Evolutionary conservation across 2,797 vertebrate genomes (phyloP).

Genomic region (Heliangelus exortis): DNA sequence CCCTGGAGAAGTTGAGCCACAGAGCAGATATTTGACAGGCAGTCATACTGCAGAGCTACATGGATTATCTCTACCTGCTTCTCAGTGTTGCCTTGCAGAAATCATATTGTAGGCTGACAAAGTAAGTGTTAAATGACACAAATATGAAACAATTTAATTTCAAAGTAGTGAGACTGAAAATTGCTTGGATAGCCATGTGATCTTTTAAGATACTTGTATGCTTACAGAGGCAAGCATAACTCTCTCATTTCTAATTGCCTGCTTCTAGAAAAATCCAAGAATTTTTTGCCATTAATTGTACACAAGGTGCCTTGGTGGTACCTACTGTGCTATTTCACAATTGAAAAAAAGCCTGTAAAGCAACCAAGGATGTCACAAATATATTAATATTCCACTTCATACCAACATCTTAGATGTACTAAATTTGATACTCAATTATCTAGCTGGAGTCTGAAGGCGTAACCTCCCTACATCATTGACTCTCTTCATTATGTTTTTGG

Average conservation of each 20-base stretch:
- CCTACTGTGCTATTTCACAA: background rate
- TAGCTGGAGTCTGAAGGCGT: background rate
- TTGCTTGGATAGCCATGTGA: background rate
- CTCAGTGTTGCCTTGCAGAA: background rate
- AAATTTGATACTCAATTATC: background rate
- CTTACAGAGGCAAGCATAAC: background rate
- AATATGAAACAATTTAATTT: background rate
- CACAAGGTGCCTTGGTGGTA: background rate
- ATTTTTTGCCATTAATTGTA: background rate
- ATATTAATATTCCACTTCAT: background rate
- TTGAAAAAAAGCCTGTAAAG: background rate
- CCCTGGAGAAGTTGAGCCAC: background rate
- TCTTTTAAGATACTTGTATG: background rate
- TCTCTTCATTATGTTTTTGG: background rate
- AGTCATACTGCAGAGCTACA: background rate
- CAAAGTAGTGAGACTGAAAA: background rate
- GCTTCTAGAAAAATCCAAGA: background rate
- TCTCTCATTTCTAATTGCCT: background rate
- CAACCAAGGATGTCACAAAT: background rate
- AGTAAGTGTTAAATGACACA: background rate
- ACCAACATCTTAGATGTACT: background rate
- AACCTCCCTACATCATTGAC: background rate
- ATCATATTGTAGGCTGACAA: background rate
- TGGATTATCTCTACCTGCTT: background rate
- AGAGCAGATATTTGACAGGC: background rate